phyloP scores from a whole-genome alignment of 2,113 vertebrate genomes.

The Dissostichus mawsoni region DNA sequence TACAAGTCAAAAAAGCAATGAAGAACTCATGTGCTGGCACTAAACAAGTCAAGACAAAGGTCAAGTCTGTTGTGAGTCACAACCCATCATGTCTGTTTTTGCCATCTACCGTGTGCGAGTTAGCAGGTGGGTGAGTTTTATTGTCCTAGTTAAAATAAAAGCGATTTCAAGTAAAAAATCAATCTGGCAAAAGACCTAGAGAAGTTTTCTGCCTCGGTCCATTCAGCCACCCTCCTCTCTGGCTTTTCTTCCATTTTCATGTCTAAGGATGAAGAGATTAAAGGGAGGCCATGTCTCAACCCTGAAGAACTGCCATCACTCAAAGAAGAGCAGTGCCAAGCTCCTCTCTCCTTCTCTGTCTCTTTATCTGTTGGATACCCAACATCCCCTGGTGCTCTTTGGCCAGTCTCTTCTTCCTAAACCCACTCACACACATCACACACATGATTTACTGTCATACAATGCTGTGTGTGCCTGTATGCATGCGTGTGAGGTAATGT shows the following conservation, averaged over 20 bases:
- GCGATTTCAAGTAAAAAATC: constrained; percentile 72
- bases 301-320: constrained; percentile 68
- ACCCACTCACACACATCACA: constrained; percentile 49
- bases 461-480: constrained; percentile 27
- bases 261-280: constrained; percentile 76
- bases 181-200: constrained; percentile 65
- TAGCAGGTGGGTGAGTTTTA: constrained; percentile 60
- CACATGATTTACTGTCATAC: constrained; percentile 65
- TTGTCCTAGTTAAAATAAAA: constrained; percentile 71
- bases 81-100: constrained; percentile 54
- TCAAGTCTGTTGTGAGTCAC: constrained; percentile 46
- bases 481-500: constrained; percentile 26
- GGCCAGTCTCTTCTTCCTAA: constrained; percentile 50
- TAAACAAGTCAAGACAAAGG: constrained; percentile 36
- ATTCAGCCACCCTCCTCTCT: constrained; percentile 56
- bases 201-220: constrained; percentile 48
- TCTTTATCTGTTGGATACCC: constrained; percentile 50
- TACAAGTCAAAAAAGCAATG: constrained; percentile 35
- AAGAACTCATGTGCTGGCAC: constrained; percentile 35
- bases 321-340: constrained; percentile 72
- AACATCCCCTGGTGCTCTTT: constrained; percentile 64
- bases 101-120: constrained; percentile 35
- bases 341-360: constrained; percentile 56
- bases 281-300: constrained; percentile 69
- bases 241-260: constrained; percentile 68